Percentiles rank a stretch among this genome's conserved stretches.
Evolutionary conservation across 2,797 vertebrate species (phyloP).

Genomic region (Otus scops): DNA sequence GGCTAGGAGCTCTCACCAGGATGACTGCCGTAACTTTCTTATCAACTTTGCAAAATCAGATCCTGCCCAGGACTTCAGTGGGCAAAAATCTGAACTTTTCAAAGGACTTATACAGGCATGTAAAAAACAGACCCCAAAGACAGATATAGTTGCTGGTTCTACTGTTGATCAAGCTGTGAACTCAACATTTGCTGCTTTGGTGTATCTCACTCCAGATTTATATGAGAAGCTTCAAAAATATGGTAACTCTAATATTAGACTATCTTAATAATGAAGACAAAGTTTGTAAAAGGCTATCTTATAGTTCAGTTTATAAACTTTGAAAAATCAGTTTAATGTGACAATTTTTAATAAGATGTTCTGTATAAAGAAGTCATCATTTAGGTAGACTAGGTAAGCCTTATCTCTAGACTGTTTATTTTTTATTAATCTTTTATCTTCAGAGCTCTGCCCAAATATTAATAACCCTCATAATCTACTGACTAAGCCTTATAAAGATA

Average conservation of each 20-base stretch:
- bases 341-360: neutral
- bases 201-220: constrained; percentile 93
- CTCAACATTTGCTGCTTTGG: constrained; percentile 94
- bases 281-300: neutral
- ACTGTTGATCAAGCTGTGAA: constrained; percentile 96
- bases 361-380: neutral
- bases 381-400: neutral
- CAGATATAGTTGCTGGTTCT: constrained; percentile 87
- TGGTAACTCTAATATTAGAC: constrained; percentile 83
- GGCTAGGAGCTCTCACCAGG: constrained; percentile 73
- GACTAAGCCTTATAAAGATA: neutral
- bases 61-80: constrained; percentile 83
- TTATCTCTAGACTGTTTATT: neutral
- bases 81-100: constrained; percentile 87
- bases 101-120: constrained; percentile 85
- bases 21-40: constrained; percentile 84
- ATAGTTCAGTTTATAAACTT: neutral
- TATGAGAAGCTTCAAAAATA: constrained; percentile 86
- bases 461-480: neutral
- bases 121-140: constrained; percentile 89
- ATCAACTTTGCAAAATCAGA: constrained; percentile 91
- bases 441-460: neutral
- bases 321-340: neutral
- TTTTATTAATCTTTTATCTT: neutral
- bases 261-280: constrained; percentile 55